These are phyloP conservation scores for Listronotus bonariensis DNA, from an alignment of 1,140 invertebrate species.

Conservation along the genomic window DNA sequence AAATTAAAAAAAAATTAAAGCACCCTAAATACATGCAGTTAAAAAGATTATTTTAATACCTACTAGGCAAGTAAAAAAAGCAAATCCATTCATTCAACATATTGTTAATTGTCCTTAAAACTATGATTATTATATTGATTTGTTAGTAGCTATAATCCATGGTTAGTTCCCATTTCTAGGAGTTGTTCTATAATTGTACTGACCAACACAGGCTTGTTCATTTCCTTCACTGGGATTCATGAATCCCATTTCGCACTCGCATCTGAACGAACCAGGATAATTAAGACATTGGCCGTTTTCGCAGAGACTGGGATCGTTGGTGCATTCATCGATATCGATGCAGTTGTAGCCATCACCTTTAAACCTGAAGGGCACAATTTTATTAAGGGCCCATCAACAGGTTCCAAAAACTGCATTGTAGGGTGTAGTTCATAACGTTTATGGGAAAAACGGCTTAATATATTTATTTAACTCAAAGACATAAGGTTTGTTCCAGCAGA, in stretches of 20 bases:
- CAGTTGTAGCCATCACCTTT: constrained; percentile 76
- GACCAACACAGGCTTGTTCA: constrained; percentile 65
- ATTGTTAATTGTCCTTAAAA: no score
- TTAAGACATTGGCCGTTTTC: constrained; percentile 77
- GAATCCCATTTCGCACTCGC: constrained; percentile 81
- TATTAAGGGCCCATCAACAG: no score
- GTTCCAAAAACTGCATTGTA: no score
- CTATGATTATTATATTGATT: background rate
- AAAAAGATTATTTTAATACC: no score
- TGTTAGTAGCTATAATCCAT: background rate
- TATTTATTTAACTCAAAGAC: no score
- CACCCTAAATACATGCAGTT: no score
- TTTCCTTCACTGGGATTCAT: constrained; percentile 72
- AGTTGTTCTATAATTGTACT: constrained; percentile 32
- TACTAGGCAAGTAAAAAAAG: background rate
- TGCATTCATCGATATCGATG: constrained; percentile 81
- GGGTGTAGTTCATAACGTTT: no score
- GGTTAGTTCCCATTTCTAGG: constrained; percentile 3
- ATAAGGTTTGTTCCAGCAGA: no score
- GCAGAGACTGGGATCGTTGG: constrained; percentile 74
- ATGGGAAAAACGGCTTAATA: no score
- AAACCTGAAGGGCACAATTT: constrained; percentile 56
- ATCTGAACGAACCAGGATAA: constrained; percentile 81
- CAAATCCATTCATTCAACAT: background rate
- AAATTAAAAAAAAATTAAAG: no score